These are phyloP conservation scores for Eupithecia centaureata DNA, from an alignment of 2,888 invertebrate genomes.

Conservation along the genomic window DNA sequence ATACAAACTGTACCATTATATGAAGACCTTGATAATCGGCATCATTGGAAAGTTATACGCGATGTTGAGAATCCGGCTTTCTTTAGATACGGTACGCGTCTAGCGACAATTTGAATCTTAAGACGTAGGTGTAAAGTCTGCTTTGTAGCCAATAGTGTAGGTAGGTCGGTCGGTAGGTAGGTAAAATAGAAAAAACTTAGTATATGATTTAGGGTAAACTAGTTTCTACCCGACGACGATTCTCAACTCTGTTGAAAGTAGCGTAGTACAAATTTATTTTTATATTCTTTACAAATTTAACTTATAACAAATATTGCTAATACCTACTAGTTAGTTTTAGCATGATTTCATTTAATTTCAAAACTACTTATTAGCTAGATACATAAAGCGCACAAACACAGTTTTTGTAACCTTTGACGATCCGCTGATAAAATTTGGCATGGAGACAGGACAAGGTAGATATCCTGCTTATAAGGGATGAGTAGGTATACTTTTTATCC, in stretches of 20 bases:
- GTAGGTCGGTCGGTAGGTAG: constrained; percentile 9
- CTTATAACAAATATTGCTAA: not conserved
- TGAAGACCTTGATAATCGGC: constrained; percentile 66
- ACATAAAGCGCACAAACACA: no score
- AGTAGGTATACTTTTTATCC: no score
- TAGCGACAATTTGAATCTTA: constrained; percentile 22
- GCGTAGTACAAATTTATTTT: not conserved
- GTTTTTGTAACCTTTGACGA: no score
- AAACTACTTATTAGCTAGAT: no score
- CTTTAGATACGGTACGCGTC: constrained; percentile 72
- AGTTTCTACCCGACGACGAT: not conserved
- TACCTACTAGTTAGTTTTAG: not conserved
- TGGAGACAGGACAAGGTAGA: no score
- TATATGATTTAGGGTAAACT: constrained; percentile 25
- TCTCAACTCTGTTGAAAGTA: not conserved
- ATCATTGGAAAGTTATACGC: constrained; percentile 71
- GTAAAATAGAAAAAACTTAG: no score
- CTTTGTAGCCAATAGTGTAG: constrained; percentile 27
- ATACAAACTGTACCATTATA: constrained; percentile 60
- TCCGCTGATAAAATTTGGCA: no score
- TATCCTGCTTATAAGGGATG: no score
- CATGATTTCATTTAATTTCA: not conserved
- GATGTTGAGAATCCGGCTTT: constrained; percentile 60
- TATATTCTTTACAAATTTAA: not conserved
- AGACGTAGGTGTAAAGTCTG: constrained; percentile 13